Base-by-base conservation (phyloP, 1,140 invertebrate genomes). In the Paraescarpia echinospica region DNA sequence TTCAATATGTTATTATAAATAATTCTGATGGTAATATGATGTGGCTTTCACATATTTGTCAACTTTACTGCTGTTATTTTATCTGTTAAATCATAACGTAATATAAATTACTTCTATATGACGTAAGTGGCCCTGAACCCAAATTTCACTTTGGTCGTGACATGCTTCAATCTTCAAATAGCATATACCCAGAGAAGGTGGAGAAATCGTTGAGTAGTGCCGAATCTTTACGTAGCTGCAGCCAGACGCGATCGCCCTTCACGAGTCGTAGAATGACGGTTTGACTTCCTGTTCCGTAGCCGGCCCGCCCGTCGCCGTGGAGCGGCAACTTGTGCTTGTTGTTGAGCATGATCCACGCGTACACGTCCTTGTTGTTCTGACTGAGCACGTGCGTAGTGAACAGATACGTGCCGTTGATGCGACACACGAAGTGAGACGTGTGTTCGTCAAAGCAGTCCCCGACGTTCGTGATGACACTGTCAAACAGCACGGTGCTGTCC, bases 261-360 rank as follows among this genome's bases (percentile, higher is more conserved):
- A 92, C 93, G 2, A 96, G 94, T 31, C 94, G 93, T 9, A 95
- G 93, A 91, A 96, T 95, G 33, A 96, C 93, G 1, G 95, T 95
- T 93, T 96, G 96, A 93, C 95, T 95, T 89, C 95, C 95, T 27
- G 95, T 95, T 2, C 95, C 95, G 89, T 95, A 95, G 27, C 95
- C 95, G 0, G 95, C 94, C 5, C 95, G 93, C 2, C 94, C 94
- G 90, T 96, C 95, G 1, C 95, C 95, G 59, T 95, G 95, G 89
- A 96, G 94, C 4, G 96, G 95, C 89, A 95, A 92, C 92, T 95
- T 93, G 91, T 95, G 95, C 34, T 95, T 93, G 35, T 95, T 94
- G 93, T 96, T 96, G n/a, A 95, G 92, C 95, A 96, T 96, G 18
- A 96, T 93, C 95, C 95, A 96, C 12, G 95, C 96, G 91, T 95